Percentiles rank a stretch among this genome's conserved stretches.
Evolutionary conservation across 1,140 invertebrate genomes (phyloP).

Genomic region (Leptinotarsa defecta): DNA sequence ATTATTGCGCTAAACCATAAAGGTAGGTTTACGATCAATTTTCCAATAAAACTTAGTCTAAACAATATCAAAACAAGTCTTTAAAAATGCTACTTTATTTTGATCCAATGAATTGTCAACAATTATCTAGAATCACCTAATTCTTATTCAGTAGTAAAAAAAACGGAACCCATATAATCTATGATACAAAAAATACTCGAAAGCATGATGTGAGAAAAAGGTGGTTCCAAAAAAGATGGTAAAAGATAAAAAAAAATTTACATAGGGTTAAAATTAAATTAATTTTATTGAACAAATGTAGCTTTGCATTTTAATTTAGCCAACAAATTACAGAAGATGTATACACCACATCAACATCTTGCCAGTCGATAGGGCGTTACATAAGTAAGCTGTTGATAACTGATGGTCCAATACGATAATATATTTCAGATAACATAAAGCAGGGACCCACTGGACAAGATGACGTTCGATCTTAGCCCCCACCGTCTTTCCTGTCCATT

Average conservation of each 20-base stretch:
- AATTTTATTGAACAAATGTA: conserved; percentile 47
- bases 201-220: conserved; percentile 34
- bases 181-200: conserved; percentile 21
- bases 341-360: conserved; percentile 46
- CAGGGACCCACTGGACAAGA: conserved; percentile 62
- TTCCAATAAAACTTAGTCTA: conserved; percentile 44
- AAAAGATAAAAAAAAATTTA: conserved; percentile 49
- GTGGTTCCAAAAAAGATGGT: conserved; percentile 37
- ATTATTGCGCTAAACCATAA: conserved; percentile 45
- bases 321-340: conserved; percentile 48
- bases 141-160: conserved; percentile 32
- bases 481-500: conserved; percentile 61
- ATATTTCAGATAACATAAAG: conserved; percentile 42
- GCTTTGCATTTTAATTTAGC: conserved; percentile 39
- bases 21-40: conserved; percentile 27
- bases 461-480: conserved; percentile 30
- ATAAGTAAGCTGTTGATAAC: conserved; percentile 48
- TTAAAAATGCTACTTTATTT: conserved; percentile 49
- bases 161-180: conserved; percentile 20
- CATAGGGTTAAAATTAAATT: conserved; percentile 50
- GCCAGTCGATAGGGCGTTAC: conserved; percentile 39
- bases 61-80: conserved; percentile 52
- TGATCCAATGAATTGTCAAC: conserved; percentile 47
- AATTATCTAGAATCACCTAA: conserved; percentile 43
- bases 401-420: conserved; percentile 49